Percentiles rank a stretch among this genome's conserved stretches.
phyloP scores from a whole-genome alignment of 2,888 invertebrate genomes.

The Saturnia pavonia region DNA sequence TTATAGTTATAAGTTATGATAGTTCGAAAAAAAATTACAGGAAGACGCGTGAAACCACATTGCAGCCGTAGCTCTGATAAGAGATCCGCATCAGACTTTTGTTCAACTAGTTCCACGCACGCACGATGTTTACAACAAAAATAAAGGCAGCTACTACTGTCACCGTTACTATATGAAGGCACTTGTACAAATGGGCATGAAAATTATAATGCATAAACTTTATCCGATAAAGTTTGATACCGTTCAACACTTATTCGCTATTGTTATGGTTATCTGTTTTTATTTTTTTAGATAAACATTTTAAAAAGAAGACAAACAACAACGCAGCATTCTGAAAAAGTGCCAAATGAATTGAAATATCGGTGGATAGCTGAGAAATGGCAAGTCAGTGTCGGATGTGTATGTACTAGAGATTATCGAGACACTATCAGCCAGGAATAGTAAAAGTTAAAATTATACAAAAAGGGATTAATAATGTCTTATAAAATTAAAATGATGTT shows the following conservation, averaged over 20 bases:
- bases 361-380: slow-evolving; percentile 53
- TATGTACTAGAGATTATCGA: slow-evolving; percentile 46
- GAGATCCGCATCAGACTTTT: too few species aligned
- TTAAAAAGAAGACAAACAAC: slow-evolving; percentile 43
- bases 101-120: too few species aligned
- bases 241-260: not conserved
- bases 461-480: not conserved
- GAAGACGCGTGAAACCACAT: too few species aligned
- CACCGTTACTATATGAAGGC: too few species aligned
- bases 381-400: slow-evolving; percentile 58
- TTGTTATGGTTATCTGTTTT: not conserved
- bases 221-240: too few species aligned
- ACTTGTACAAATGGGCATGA: too few species aligned
- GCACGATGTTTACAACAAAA: too few species aligned
- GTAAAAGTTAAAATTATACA: not conserved
- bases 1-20: too few species aligned
- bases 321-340: slow-evolving; percentile 32
- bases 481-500: not conserved
- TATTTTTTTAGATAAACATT: slow-evolving; percentile 57
- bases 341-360: slow-evolving; percentile 44
- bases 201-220: too few species aligned
- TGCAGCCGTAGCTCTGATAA: too few species aligned
- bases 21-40: too few species aligned
- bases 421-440: not conserved
- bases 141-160: too few species aligned